Evolutionary conservation across 2,888 invertebrate species (phyloP), one percentile per base, ranked within the genome.

Genomic region (Heteromurus nitidus): DNA sequence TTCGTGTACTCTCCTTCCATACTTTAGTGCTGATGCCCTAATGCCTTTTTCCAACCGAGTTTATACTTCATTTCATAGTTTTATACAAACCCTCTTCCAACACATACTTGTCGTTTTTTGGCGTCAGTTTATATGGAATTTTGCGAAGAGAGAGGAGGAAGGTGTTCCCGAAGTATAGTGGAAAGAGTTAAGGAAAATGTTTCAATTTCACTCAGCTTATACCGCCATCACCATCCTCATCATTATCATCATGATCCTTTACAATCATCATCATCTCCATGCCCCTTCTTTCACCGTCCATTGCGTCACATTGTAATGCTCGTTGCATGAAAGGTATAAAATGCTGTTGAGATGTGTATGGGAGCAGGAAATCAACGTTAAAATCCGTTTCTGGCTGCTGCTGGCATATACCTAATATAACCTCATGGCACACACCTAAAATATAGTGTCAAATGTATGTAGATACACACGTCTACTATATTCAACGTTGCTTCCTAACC

Each of bases 241-340:
- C 62, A 62, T 30, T 5, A 7, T 62, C 62, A 36, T 36, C 36
- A 70, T 73, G 73, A 73, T 73, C 62, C 73, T n/a, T n/a, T n/a
- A n/a, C 44, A n/a, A 53, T 73, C 62, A 73, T 73, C 73, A 73
- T 60, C 73, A 73, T 73, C 62, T 31, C 9, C 62, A 36, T 62
- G 16, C 30, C 31, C 44, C 24, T 22, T 16, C 24, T 65, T 65
- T 65, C 44, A 44, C 44, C 18, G 30, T 3, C 62, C 20, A 50
- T 50, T 20, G 2, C n/a, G 3, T 47, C 47, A 5, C 47, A 3
- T 47, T 47, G 36, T 13, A 47, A 3, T 47, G n/a, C 55, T n/a
- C n/a, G n/a, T 55, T 62, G 24, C 30, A 62, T 47, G 47, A 16
- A 47, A 16, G 7, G 47, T 16, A 47, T 53, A 9, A 53, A 53